phyloP scores from a whole-genome alignment of 2,888 invertebrate genomes.

The Iselma pallidipennis region DNA sequence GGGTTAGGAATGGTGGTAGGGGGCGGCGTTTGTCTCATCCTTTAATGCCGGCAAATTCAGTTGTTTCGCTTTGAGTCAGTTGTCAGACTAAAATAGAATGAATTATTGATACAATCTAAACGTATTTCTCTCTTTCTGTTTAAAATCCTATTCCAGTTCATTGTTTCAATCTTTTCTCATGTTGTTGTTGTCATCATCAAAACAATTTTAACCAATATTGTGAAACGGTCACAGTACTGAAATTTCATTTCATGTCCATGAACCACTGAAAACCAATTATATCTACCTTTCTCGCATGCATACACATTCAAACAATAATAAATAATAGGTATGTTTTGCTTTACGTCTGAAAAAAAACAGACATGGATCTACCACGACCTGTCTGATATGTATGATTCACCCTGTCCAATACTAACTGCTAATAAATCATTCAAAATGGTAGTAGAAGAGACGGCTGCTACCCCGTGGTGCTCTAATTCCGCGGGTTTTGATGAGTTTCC shows the following conservation, averaged over 20 bases:
- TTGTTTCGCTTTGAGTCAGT: neutral
- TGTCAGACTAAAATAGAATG: neutral
- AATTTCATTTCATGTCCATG: neutral
- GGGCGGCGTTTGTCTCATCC: neutral
- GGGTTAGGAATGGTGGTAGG: neutral
- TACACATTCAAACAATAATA: too few species aligned
- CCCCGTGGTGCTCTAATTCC: slow-evolving; percentile 50
- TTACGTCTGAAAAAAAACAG: too few species aligned
- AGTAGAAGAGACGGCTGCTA: slow-evolving; percentile 42
- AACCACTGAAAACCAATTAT: neutral
- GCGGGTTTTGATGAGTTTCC: slow-evolving; percentile 53
- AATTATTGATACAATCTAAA: neutral
- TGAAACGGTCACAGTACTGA: neutral
- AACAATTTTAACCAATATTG: neutral
- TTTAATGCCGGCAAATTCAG: neutral
- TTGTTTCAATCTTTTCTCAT: neutral
- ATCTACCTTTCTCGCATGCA: too few species aligned
- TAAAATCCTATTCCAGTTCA: neutral
- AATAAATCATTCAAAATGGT: slow-evolving; percentile 47
- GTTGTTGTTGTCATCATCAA: neutral
- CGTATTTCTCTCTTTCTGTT: neutral
- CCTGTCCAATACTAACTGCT: slow-evolving; percentile 37
- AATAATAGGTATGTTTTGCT: neutral
- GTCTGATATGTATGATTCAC: slow-evolving; percentile 34
- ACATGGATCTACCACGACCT: too few species aligned